phyloP scores from a whole-genome alignment of 2,113 vertebrate species.

The Silurus asotus region DNA sequence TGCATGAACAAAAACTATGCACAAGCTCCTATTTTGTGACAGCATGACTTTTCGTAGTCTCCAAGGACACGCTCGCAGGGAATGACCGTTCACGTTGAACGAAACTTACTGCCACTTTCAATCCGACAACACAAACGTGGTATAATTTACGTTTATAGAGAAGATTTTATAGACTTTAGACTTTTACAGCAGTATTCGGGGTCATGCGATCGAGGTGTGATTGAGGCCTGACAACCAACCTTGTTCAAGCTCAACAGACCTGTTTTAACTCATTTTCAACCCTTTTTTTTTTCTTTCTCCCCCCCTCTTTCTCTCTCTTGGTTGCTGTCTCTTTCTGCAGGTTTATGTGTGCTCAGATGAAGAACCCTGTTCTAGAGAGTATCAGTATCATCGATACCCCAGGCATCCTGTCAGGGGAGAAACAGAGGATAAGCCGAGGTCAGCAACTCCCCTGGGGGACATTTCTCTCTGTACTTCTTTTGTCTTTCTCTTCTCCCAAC shows the following conservation, averaged over 20 bases:
- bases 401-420: slow-evolving; percentile 82
- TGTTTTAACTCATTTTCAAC: slow-evolving; percentile 24
- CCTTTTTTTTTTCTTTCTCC: not conserved
- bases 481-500: not conserved
- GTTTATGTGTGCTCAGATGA: slow-evolving; percentile 91
- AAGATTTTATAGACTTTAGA: not conserved
- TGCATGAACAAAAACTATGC: not conserved
- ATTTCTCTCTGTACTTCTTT: slow-evolving; percentile 43
- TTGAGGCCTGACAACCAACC: not conserved
- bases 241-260: slow-evolving; percentile 43
- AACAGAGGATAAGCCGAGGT: slow-evolving; percentile 86
- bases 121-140: not conserved
- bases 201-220: not conserved
- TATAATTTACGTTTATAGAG: no score
- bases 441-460: slow-evolving; percentile 55
- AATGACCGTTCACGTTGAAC: slow-evolving; percentile 32
- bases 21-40: not conserved
- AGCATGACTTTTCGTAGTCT: not conserved
- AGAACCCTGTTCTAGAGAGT: slow-evolving; percentile 88
- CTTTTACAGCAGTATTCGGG: not conserved
- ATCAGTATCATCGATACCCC: slow-evolving; percentile 94
- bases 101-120: not conserved
- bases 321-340: slow-evolving; percentile 58
- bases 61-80: not conserved
- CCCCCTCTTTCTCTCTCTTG: not conserved